Evolutionary conservation across 2,113 vertebrate genomes (phyloP).

Genomic region (Sialia sialis): DNA sequence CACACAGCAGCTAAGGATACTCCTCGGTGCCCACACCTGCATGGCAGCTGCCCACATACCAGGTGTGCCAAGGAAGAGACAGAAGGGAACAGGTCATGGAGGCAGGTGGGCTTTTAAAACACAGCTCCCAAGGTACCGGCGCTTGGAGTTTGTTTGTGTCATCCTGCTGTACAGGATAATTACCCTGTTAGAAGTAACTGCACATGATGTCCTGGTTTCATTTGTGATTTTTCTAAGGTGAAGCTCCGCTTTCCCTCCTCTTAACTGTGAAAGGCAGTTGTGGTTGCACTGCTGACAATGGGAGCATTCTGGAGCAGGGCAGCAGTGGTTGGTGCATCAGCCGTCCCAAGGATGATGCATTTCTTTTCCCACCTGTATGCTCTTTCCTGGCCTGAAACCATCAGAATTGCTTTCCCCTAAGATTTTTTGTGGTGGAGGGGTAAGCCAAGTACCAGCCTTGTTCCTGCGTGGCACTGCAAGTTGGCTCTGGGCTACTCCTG

Average conservation of each 20-base stretch:
- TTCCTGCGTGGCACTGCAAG: accelerated
- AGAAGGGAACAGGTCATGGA: not conserved
- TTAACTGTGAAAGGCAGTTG: not conserved
- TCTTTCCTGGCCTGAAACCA: not conserved
- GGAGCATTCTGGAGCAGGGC: not conserved
- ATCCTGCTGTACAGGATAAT: not conserved
- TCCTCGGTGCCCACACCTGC: not conserved
- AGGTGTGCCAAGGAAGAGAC: not conserved
- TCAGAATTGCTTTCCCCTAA: not conserved
- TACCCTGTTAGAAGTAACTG: constrained; percentile 6
- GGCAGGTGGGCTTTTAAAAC: constrained; percentile 10
- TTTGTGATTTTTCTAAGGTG: not conserved
- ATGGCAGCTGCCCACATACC: accelerated
- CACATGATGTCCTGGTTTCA: not conserved
- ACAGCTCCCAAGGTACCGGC: not conserved
- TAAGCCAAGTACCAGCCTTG: not conserved
- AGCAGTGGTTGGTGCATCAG: accelerated
- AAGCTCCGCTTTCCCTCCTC: not conserved
- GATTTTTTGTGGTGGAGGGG: not conserved
- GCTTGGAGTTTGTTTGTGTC: not conserved
- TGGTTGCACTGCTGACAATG: not conserved
- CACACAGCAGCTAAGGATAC: not conserved
- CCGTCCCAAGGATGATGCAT: not conserved
- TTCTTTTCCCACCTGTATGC: not conserved
- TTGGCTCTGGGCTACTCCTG: not conserved